Conservation (phyloP, 64 coral and sea anemone genomes). For the Montipora efflorescens region DNA sequence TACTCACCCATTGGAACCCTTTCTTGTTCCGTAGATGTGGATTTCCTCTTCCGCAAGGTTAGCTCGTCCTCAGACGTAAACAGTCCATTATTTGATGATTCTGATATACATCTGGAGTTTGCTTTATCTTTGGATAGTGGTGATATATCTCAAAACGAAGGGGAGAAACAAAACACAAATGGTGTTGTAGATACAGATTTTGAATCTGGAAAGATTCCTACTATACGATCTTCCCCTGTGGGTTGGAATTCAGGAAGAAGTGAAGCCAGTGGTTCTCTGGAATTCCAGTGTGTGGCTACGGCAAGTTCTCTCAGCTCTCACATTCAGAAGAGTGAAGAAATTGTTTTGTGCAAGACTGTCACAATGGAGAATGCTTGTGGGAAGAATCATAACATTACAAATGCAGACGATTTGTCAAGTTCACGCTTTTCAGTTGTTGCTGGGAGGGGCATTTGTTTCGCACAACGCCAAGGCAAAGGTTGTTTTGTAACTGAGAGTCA, state of each 20-base stretch:
- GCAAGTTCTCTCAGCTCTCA: neutral
- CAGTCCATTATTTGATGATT: conserved; percentile 49
- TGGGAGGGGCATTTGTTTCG: neutral
- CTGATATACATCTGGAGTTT: conserved; percentile 64
- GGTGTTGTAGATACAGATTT: neutral
- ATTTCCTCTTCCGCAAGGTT: neutral
- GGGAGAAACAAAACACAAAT: neutral
- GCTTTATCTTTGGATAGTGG: neutral
- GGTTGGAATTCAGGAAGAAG: neutral
- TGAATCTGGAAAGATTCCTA: neutral
- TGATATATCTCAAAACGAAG: neutral
- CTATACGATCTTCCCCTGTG: neutral
- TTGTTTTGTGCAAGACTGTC: neutral
- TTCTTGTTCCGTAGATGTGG: neutral
- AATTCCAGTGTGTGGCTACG: neutral
- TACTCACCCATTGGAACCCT: no score
- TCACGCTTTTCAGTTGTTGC: neutral
- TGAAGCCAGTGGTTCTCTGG: neutral
- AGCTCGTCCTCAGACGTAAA: conserved; percentile 19
- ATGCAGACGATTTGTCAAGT: neutral
- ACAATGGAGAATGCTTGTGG: no score
- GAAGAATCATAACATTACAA: neutral
- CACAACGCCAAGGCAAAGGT: neutral
- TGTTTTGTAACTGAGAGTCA: neutral
- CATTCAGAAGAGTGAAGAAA: neutral